Evolutionary conservation across 1,140 invertebrate species (phyloP), one percentile per base, ranked within the genome.

Genomic region (Lepidotrigona ventralis): DNA sequence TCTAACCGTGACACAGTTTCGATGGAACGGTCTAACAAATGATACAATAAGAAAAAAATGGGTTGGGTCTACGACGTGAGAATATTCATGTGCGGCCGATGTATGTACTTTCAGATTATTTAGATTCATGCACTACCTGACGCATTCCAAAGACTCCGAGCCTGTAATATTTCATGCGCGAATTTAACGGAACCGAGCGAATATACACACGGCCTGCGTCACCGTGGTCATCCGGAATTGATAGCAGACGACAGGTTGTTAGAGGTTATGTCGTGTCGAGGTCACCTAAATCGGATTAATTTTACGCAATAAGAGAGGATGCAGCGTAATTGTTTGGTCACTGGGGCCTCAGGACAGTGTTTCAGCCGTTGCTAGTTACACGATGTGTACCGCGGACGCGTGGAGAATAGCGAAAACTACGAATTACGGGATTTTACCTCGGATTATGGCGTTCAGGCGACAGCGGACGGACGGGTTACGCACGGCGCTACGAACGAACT

Each of bases 241-340:
- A 64, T 51, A 71, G 53, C 76, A 79, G 29, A 64, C 82, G 29
- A 64, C 82, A 56, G 77, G 53, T 72, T 66, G 68, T 79, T 72
- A 83, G 58, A 60, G 82, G 82, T 90, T 91, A 91, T 91, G 89
- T 89, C 86, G 87, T 78, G 84, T 89, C 92, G 93, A 93, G 93
- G 93, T 93, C 93, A 93, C 90, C 88, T 93, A 93, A 93, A 93
- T 93, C 89, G 91, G 92, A 93, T 93, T 93, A 93, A 93, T 93
- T 93, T 93, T 93, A 93, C 92, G 92, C 93, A 93, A 93, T 91
- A 90, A 60, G 79, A 84, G 88, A 85, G 86, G 85, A 90, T 82
- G 86, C 90, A 90, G 91, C 87, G 90, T 89, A 90, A 92, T 90
- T 89, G 87, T 85, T 85, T 75, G 81, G 72, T 63, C 81, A 89